These are phyloP conservation scores for Trypoxylon attenuatum DNA, from an alignment of 2,888 invertebrate species.

Conservation along the genomic window DNA sequence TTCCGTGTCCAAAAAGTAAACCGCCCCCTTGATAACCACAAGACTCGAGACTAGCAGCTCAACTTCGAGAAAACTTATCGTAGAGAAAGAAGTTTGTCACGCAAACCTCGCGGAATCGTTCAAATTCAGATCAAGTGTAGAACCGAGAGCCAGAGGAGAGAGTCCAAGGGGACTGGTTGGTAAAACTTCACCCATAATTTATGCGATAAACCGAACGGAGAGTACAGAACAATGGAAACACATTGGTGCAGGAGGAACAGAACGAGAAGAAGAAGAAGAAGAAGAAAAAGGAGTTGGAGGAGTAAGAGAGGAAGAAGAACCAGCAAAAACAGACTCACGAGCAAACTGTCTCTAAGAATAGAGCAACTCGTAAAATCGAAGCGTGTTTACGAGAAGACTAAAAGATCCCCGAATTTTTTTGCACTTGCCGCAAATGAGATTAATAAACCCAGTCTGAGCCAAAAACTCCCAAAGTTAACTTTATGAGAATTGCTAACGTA, in stretches of 20 bases:
- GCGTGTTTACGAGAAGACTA: too few species aligned
- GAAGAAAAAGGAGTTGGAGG: too few species aligned
- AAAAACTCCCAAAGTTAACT: too few species aligned
- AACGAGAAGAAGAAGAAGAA: neutral
- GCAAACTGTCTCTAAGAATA: too few species aligned
- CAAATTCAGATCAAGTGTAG: conserved; percentile 22
- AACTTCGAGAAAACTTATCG: conserved; percentile 7
- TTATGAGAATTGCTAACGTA: too few species aligned
- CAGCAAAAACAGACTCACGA: too few species aligned
- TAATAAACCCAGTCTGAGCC: too few species aligned
- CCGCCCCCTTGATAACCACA: neutral
- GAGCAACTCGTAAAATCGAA: too few species aligned
- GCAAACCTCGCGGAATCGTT: conserved; percentile 14
- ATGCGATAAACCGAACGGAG: conserved; percentile 7
- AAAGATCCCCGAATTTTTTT: too few species aligned
- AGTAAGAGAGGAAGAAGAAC: too few species aligned
- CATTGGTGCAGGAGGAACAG: neutral
- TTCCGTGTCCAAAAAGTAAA: neutral
- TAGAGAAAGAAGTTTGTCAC: conserved; percentile 8
- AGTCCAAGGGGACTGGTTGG: neutral
- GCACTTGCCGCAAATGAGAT: too few species aligned
- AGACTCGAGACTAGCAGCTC: neutral
- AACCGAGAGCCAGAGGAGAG: neutral
- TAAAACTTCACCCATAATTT: conserved; percentile 22
- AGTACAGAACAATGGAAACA: conserved; percentile 5